Base-by-base conservation (phyloP, 2,113 vertebrate species). In the Agapornis roseicollis region DNA sequence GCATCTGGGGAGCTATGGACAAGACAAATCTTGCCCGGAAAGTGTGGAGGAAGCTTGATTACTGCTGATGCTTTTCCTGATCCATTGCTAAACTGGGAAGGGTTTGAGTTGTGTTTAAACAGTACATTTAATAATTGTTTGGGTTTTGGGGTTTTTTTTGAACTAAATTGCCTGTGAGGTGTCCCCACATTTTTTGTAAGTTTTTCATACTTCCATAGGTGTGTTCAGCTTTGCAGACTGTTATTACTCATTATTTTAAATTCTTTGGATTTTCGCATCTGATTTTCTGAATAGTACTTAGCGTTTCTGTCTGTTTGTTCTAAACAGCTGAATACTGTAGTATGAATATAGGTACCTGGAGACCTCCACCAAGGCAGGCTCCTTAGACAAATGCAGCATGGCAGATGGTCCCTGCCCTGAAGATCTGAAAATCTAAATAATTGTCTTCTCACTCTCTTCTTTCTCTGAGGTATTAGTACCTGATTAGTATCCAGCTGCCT, bases 101-200 rank as follows among this genome's bases (percentile, higher is more conserved):
- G 35, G 28, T 47, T 90, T 39, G 88, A 90, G 76, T 29, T 85
- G 82, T 78, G 68, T 94, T 95, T 80, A 90, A 89, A 70, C 71
- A 85, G 69, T 89, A 90, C 68, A 90, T 80, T 80, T 77, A 85
- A 85, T 88, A 91, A 93, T 61, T 27, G 15, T 11, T 61, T 58
- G 13, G 6, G 35, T 47, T 4, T 71, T 56, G 31, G 10, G 10
- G 12, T 9, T 58, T 49, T 52, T 37, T 4, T 16, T 61, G 16
- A 61, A 58, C 13, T 71, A 47, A 68, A 55, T 68, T 72, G 33
- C 25, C 25, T 79, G 3, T 79, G 42, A 60, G 10, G 1, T 85
- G 24, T 79, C 33, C 33, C 16, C 31, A 58, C 12, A 19, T 66
- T 66, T 66, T 88, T 27, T 33, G 15, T 64, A 80, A 87, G 10